These are phyloP conservation scores for Synanthedon tipuliformis DNA, from an alignment of 2,888 invertebrate genomes.

Conservation along the genomic window DNA sequence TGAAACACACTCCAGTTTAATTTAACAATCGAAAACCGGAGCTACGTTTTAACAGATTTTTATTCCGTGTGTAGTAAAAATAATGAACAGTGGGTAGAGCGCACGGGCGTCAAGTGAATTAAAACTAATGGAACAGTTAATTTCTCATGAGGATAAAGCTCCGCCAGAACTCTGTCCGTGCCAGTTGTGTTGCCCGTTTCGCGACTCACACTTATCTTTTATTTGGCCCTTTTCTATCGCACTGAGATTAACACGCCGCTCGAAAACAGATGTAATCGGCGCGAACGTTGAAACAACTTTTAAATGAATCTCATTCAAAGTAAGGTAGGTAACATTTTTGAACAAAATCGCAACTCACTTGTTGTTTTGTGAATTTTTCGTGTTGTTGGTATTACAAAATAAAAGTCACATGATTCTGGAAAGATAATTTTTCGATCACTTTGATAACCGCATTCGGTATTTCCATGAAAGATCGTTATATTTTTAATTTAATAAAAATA, in stretches of 20 bases:
- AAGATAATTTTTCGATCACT: too few species aligned
- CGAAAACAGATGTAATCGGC: neutral
- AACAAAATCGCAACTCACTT: too few species aligned
- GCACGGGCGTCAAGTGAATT: constrained; percentile 54
- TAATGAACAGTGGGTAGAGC: constrained; percentile 36
- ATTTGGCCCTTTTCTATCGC: constrained; percentile 6
- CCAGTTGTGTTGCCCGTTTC: constrained; percentile 25
- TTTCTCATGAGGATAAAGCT: constrained; percentile 66
- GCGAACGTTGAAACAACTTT: too few species aligned
- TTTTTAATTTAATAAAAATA: too few species aligned
- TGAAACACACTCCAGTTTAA: constrained; percentile 32
- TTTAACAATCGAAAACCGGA: constrained; percentile 29
- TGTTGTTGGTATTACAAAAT: too few species aligned
- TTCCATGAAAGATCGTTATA: too few species aligned
- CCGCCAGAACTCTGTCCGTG: constrained; percentile 25
- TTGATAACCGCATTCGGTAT: too few species aligned
- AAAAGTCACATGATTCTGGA: too few species aligned
- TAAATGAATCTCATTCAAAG: too few species aligned
- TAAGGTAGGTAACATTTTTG: too few species aligned
- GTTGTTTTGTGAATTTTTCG: too few species aligned
- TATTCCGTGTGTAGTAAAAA: constrained; percentile 50
- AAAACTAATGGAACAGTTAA: constrained; percentile 69
- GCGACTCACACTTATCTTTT: constrained; percentile 2
- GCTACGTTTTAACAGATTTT: constrained; percentile 49
- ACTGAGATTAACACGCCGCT: neutral